Base-by-base conservation (phyloP, 2,888 invertebrate species). In the Microlaimidae sp. region DNA sequence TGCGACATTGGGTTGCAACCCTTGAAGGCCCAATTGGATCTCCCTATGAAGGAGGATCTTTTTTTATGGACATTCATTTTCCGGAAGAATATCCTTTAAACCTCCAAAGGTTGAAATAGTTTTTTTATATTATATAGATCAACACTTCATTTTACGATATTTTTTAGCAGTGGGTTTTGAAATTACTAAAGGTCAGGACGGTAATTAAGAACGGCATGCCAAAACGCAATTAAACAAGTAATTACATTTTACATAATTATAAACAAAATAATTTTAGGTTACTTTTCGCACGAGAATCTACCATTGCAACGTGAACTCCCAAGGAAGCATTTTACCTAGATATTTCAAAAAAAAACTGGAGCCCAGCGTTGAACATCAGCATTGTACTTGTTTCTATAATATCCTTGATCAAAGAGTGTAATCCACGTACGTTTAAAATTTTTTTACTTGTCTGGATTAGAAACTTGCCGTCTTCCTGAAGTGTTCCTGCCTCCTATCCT, bases 251-350 rank as follows among this genome's bases (percentile, higher is more conserved):
- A 17, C 32, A 32, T 17, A 32, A 32, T 32, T 32, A 13, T 32
- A 7, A 32, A 7, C n/a, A 43, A 10, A 10, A 5, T 43, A 21
- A 21, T 54, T 60, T 42, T 65, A 76, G 76, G 72, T 77, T 41
- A 70, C 84, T 69, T 90, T 90, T 78, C 80, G 85, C 60, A 97
- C 95, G 60, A 81, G 93, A 70, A 95, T 97, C 75, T 97, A 95
- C 75, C 95, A 97, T 73, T 93, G 93, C 79, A 97, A 95, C 78
- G 93, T 97, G 72, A 93, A 93, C 78, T 89, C 88, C 72, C 90
- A 92, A 76, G 95, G 95, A 57, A 89, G 89, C 57, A 93, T 95
- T 72, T n/a, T 95, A 93, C 74, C 79, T 95, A 76, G 93, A 93
- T 73, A 92, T 93, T 67, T 79, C 92, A 63, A 92, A 93, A 76